Base-by-base conservation (phyloP, 2,113 vertebrate genomes). In the mouse (Mus musculus) region DNA sequence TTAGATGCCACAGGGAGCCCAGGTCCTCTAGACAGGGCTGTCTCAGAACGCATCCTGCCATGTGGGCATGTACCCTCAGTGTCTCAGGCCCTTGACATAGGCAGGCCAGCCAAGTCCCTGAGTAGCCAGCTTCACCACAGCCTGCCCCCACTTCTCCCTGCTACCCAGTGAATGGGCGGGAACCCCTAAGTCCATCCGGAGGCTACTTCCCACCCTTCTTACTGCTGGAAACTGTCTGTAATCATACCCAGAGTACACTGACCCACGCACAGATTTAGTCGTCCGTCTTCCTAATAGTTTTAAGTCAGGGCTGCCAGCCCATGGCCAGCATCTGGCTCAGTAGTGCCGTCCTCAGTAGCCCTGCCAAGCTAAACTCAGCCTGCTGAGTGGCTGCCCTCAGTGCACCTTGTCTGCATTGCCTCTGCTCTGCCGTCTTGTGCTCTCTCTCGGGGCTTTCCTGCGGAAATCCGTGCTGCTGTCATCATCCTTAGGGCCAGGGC, bases 181-280 rank as follows among this genome's bases (percentile, higher is more conserved):
- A 97, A 97, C 96, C 92, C 89, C 56, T 72, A 52, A 63, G n/a
- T 94, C 94, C 80, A 56, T 93, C 95, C 96, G 77, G 97, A 98
- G 96, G n/a, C 67, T 19, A 78, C 75, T 98, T 95, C 89, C 96
- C 96, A 96, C 89, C 33, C 49, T 19, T 95, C 52, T 12, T 93
- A 80, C 93, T 71, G 56, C 92, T 97, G 77, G 9, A 16, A 89
- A 75, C 85, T 92, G 93, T 97, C 95, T 97, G 96, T 96, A 85
- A 94, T 98, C 97, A 96, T 86, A 95, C 90, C 88, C 9, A 0
- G 97, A 94, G 96, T 97, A 80, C 52, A 94, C 97, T 97, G 97
- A 98, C 98, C 98, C 26, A 49, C 94, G 97, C 97, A 98, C 97
- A 97, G 97, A 96, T 95, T 98, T 97, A 97, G 96, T 98, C 91